phyloP scores from a whole-genome alignment of 2,888 invertebrate species.

The Nomada lathburiana region DNA sequence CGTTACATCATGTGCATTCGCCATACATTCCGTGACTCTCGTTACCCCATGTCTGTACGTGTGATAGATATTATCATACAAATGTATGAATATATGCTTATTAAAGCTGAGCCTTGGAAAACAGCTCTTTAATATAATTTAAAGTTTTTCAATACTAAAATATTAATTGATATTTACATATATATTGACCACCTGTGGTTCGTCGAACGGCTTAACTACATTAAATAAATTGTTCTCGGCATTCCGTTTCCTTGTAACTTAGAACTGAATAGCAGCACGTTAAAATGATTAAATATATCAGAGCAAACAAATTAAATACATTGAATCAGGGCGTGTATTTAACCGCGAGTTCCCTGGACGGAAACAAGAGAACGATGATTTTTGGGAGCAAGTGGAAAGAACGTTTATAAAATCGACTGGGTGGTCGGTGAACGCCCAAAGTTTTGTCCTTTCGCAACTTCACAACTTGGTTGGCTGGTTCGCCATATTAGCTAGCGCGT shows the following conservation, averaged over 20 bases:
- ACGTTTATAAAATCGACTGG: conserved; percentile 68
- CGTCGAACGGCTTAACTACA: background rate
- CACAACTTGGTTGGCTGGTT: conserved; percentile 60
- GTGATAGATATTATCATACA: conserved; percentile 57
- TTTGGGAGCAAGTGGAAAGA: conserved; percentile 49
- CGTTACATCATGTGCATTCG: conserved; percentile 41
- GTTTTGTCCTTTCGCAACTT: conserved; percentile 69
- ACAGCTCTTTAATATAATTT: conserved; percentile 4
- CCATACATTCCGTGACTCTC: conserved; percentile 67
- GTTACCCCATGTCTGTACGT: conserved; percentile 50
- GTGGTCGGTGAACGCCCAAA: conserved; percentile 65
- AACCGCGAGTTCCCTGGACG: conserved; percentile 38
- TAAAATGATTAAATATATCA: too few species aligned
- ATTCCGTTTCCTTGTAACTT: background rate
- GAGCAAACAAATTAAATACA: too few species aligned
- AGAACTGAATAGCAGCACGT: background rate
- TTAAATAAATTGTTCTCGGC: background rate
- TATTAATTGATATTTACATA: background rate
- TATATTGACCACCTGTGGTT: background rate
- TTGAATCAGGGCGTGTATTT: conserved; percentile 39
- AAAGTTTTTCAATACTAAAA: background rate
- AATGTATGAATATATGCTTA: conserved; percentile 53
- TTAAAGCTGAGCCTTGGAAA: conserved; percentile 37
- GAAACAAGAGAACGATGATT: conserved; percentile 62
- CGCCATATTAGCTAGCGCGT: conserved; percentile 57